Base-by-base conservation (phyloP, 2,113 vertebrate species). In the Festucalex cinctus region DNA sequence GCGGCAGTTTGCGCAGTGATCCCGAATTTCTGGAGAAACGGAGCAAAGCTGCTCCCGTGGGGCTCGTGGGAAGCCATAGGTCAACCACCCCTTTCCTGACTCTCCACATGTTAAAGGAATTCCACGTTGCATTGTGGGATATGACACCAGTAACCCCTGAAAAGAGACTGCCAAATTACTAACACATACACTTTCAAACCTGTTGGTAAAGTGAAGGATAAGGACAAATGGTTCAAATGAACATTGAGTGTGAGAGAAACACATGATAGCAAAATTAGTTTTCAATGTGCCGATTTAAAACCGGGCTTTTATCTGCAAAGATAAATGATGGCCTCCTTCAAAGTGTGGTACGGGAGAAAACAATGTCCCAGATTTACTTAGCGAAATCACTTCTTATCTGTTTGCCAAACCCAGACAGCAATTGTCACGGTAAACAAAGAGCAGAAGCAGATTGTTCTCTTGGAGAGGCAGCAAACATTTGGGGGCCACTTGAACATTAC, bases 101-200 rank as follows among this genome's bases (percentile, higher is more conserved):
- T 88, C 85, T 88, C 91, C 92, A 93, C 91, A 92, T 93, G 92
- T 92, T 92, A 92, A 91, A 93, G 88, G 90, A 91, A 92, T 93
- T 91, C 88, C 77, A 80, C 75, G 43, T 71, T 91, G 92, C 91
- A 91, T 92, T 92, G 80, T 92, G 89, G 92, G 91, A 91, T 85
- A 78, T 85, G 78, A 86, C 84, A 80, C 85, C 80, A 61, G 75
- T 86, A 83, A 87, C 90, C 90, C 86, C 89, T 77, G 75, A 75
- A 83, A 84, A 84, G 76, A 54, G 75, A 78, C 85, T 88, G 88
- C 77, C 83, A 92, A 91, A 92, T 92, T 88, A 86, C 88, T 90
- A 91, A 90, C 88, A 92, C 88, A 90, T 84, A 90, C 89, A 84
- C 74, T 75, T 85, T 84, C 28, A 53, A 76, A 83, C 72, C 69